Conservation (phyloP, 2,797 vertebrate species). For the Coregonus suidteri region DNA sequence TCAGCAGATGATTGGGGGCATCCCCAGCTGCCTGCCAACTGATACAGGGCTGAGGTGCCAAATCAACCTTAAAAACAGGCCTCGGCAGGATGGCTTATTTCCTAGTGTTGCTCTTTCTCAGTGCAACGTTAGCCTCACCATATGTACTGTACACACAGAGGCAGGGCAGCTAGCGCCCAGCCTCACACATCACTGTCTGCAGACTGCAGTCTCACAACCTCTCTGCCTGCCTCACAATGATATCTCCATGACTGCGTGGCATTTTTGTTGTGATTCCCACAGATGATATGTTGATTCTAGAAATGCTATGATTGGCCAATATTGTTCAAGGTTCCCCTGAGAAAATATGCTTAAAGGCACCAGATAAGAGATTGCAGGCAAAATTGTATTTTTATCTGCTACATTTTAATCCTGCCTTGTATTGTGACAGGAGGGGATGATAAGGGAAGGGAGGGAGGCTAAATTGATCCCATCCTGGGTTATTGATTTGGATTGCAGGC, state of each 20-base stretch:
- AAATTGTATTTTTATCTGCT: conserved; percentile 65
- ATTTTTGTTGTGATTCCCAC: conserved; percentile 46
- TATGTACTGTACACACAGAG: conserved; percentile 73
- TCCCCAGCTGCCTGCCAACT: conserved; percentile 63
- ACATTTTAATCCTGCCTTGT: conserved; percentile 68
- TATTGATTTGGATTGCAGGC: conserved; percentile 54
- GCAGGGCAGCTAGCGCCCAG: conserved; percentile 56
- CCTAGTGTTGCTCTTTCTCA: conserved; percentile 68
- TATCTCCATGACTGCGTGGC: neutral
- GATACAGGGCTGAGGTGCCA: conserved; percentile 61
- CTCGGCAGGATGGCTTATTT: conserved; percentile 68
- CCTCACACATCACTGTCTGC: neutral
- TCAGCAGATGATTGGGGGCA: conserved; percentile 67
- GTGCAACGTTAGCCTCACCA: conserved; percentile 55
- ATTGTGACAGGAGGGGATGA: conserved; percentile 55
- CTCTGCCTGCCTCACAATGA: neutral
- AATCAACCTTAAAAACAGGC: conserved; percentile 67
- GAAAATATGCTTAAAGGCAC: conserved; percentile 73
- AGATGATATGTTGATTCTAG: conserved; percentile 55
- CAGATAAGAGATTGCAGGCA: conserved; percentile 51
- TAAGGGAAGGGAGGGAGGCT: conserved; percentile 32
- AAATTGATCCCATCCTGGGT: conserved; percentile 52
- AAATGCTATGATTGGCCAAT: conserved; percentile 67
- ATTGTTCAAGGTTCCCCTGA: conserved; percentile 63
- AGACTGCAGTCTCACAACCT: neutral